These are phyloP conservation scores for Sylvilagus floridanus DNA, from an alignment of 2,797 vertebrate genomes.

Conservation along the genomic window DNA sequence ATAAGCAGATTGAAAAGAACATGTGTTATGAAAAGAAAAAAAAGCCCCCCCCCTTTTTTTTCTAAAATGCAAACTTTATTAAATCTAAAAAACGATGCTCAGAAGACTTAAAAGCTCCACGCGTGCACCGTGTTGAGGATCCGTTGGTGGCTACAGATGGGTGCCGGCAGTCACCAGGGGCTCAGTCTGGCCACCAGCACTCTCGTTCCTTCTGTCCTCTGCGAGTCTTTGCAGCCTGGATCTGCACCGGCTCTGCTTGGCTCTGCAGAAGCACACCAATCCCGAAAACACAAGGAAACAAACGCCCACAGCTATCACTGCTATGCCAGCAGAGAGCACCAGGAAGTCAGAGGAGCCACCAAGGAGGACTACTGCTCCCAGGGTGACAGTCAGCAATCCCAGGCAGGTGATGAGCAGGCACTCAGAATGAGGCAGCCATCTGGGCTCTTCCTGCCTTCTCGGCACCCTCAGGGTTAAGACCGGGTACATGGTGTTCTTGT, in stretches of 20 bases:
- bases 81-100: background rate
- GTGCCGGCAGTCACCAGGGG: background rate
- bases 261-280: background rate
- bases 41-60: too few relatives aligned
- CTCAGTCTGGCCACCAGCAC: fast-evolving
- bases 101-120: background rate
- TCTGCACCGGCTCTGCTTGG: too few relatives aligned
- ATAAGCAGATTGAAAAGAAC: slow-evolving; percentile 81
- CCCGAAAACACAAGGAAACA: fast-evolving
- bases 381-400: background rate
- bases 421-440: background rate
- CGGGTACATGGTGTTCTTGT: background rate
- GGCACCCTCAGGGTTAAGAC: fast-evolving
- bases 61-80: slow-evolving; percentile 61
- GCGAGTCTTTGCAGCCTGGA: fast-evolving
- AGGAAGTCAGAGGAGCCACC: fast-evolving
- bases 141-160: background rate
- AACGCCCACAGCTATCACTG: fast-evolving
- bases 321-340: background rate
- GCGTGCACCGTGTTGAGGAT: background rate
- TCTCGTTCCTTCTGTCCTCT: fast-evolving
- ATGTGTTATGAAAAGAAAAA: too few relatives aligned
- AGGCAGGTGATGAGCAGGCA: background rate
- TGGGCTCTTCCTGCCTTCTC: too few relatives aligned
- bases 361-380: background rate